phyloP scores from a whole-genome alignment of 2,797 vertebrate species.

The Melanotaenia boesemani region DNA sequence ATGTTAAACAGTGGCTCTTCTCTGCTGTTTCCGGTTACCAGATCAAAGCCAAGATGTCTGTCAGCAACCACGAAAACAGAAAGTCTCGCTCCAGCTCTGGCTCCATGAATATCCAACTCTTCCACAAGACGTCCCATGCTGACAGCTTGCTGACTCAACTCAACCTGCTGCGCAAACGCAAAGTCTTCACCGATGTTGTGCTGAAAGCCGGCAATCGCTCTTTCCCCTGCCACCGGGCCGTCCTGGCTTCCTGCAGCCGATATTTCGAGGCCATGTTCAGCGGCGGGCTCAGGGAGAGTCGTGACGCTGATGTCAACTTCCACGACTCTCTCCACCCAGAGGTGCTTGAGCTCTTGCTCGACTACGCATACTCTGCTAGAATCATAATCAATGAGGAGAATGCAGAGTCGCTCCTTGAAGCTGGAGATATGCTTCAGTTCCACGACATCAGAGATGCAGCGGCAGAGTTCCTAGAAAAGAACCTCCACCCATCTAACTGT shows the following conservation, averaged over 20 bases:
- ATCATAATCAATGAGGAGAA: slow-evolving; percentile 90
- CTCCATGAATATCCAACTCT: slow-evolving; percentile 91
- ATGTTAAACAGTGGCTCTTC: neutral
- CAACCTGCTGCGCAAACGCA: slow-evolving; percentile 86
- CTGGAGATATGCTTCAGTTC: slow-evolving; percentile 90
- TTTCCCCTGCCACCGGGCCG: slow-evolving; percentile 88
- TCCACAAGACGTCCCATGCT: slow-evolving; percentile 88
- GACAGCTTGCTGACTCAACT: slow-evolving; percentile 90
- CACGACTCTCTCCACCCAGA: slow-evolving; percentile 88
- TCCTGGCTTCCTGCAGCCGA: slow-evolving; percentile 88
- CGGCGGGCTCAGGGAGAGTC: slow-evolving; percentile 86
- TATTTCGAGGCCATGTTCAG: slow-evolving; percentile 92
- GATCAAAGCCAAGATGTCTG: slow-evolving; percentile 83
- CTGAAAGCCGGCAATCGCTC: slow-evolving; percentile 83
- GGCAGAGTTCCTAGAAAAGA: slow-evolving; percentile 88
- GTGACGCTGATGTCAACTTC: slow-evolving; percentile 86
- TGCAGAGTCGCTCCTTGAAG: slow-evolving; percentile 88
- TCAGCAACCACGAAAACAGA: slow-evolving; percentile 89
- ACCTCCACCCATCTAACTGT: slow-evolving; percentile 88
- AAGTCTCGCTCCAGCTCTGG: slow-evolving; percentile 90
- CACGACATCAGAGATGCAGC: slow-evolving; percentile 88
- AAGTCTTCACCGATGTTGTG: slow-evolving; percentile 87
- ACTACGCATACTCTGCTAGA: slow-evolving; percentile 88
- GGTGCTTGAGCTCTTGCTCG: slow-evolving; percentile 88
- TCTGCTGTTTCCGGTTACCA: slow-evolving; percentile 23